Base-by-base conservation (phyloP, 2,797 vertebrate genomes). In the Periophthalmus magnuspinnatus region DNA sequence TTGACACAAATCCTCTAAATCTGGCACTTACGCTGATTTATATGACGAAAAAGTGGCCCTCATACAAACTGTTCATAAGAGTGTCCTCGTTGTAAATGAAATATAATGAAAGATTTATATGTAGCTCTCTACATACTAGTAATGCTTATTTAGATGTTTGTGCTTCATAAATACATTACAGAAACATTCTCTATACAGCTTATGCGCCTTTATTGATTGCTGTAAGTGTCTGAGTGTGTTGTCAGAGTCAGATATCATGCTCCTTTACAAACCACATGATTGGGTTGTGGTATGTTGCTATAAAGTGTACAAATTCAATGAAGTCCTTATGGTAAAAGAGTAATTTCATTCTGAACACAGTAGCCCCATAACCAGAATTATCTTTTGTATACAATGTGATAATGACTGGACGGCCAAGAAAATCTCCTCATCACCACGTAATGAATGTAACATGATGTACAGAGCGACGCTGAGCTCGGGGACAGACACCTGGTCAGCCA, bases 371-470 rank as follows among this genome's bases (percentile, higher is more conserved):
- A 22, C 8, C 11, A 28, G 54, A 34, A 10, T 19, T 14, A 60
- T 60, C 33, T 36, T 60, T 62, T 48, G 65, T 70, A 48, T 71
- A 78, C 74, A 70, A 75, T 80, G 84, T 85, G 81, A 90, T 90
- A 90, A 92, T 86, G 84, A 85, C 82, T 69, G 64, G 34, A 69
- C 68, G 75, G 81, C 76, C 80, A 85, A 82, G 86, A 79, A 89
- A 88, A 90, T 88, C 87, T 88, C 86, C 80, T 89, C 88, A 81
- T 81, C 69, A 79, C 67, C 70, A 78, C 83, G 80, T 84, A 86
- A 90, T 91, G 87, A 91, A 90, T 92, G 88, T 72, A 88, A 81
- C 82, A 72, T 72, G 89, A 88, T 91, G 90, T 90, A 90, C 88
- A 88, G 90, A 91, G 85, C 84, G 80, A 84, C 81, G 75, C 85